Evolutionary conservation across 1,140 invertebrate species (phyloP).

Genomic region (Phymastichus coffea): DNA sequence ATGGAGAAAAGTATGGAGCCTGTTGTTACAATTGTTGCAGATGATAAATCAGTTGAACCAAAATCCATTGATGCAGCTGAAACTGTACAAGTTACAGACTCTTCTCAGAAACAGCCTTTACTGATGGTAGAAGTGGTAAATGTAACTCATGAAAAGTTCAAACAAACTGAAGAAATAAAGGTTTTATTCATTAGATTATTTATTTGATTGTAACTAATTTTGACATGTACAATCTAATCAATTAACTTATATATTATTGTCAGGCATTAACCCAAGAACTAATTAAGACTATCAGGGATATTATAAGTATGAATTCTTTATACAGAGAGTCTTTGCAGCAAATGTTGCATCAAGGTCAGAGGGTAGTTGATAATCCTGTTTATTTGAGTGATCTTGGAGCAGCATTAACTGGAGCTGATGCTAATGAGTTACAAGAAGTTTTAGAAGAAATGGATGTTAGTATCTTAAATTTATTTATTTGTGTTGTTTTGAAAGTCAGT

Average conservation of each 20-base stretch:
- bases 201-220: too few species aligned
- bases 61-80: slow-evolving; percentile 14
- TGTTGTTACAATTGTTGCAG: not conserved
- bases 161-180: slow-evolving; percentile 93
- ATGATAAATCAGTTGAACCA: slow-evolving; percentile 27
- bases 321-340: slow-evolving; percentile 90
- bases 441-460: slow-evolving; percentile 93
- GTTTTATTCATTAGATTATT: slow-evolving; percentile 46
- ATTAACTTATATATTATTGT: slow-evolving; percentile 29
- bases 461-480: slow-evolving; percentile 27
- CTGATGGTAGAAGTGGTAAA: slow-evolving; percentile 97
- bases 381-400: slow-evolving; percentile 96
- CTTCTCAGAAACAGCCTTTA: slow-evolving; percentile 57
- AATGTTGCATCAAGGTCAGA: slow-evolving; percentile 92
- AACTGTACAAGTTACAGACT: not conserved
- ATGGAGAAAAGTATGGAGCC: slow-evolving; percentile 31
- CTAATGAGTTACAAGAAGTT: slow-evolving; percentile 89
- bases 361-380: slow-evolving; percentile 98
- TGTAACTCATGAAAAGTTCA: slow-evolving; percentile 84
- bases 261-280: slow-evolving; percentile 93
- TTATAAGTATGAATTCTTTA: slow-evolving; percentile 93
- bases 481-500: not conserved
- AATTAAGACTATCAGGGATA: slow-evolving; percentile 96
- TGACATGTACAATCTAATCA: too few species aligned
- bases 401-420: slow-evolving; percentile 89